Percentiles rank a stretch among this genome's conserved stretches.
phyloP scores from a whole-genome alignment of 2,113 vertebrate species.

The Entomyzon cyanotis region DNA sequence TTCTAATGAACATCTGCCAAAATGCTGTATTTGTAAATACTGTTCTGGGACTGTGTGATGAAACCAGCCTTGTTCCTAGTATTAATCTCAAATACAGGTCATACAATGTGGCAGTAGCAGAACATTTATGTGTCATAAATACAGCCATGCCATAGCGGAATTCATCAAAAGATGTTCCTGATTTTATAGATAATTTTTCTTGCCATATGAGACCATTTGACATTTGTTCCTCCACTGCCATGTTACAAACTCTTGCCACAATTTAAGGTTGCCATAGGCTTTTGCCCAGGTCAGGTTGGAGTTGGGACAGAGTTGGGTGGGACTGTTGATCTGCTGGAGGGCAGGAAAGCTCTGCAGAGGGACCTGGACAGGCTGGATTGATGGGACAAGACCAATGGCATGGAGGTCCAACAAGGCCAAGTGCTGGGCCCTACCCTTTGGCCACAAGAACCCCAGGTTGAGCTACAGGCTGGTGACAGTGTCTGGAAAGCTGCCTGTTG shows the following conservation, averaged over 20 bases:
- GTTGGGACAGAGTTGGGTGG: background rate
- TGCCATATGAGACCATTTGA: background rate
- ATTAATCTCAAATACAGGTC: background rate
- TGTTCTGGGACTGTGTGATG: background rate
- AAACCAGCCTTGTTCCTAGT: background rate
- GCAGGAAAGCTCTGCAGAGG: background rate
- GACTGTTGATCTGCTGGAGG: background rate
- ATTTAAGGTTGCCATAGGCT: background rate
- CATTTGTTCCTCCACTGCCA: background rate
- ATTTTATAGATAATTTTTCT: background rate
- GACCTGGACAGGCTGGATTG: background rate
- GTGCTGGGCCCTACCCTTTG: rapidly evolving
- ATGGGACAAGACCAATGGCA: background rate
- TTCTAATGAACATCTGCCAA: background rate
- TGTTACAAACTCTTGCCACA: background rate
- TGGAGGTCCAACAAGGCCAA: background rate
- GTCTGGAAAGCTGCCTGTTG: background rate
- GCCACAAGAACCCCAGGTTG: background rate
- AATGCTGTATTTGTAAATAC: background rate
- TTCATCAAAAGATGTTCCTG: background rate
- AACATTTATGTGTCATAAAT: background rate
- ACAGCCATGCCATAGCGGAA: background rate
- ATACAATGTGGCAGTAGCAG: background rate
- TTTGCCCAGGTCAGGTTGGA: background rate
- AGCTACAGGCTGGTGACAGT: background rate